These are phyloP conservation scores for Scaptomyza parva DNA, from an alignment of 2,888 invertebrate genomes.

Conservation along the genomic window DNA sequence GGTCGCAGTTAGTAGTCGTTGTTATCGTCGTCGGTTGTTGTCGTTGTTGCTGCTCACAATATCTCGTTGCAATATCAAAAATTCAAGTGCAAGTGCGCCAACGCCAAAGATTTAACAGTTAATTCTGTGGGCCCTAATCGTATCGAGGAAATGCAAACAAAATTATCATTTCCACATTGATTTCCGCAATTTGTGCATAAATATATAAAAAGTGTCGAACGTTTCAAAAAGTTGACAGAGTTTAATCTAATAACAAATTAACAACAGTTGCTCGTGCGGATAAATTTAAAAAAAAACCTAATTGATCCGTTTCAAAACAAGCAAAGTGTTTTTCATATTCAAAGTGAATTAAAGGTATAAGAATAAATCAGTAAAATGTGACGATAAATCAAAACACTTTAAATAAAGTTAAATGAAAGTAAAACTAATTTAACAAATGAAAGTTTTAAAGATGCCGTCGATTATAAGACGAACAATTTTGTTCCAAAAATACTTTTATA, in stretches of 20 bases:
- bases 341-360: conserved; percentile 27
- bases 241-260: conserved; percentile 21
- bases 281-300: conserved; percentile 47
- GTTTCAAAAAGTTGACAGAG: conserved; percentile 27
- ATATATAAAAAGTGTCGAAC: conserved; percentile 39
- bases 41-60: conserved; percentile 19
- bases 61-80: conserved; percentile 38
- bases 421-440: no score
- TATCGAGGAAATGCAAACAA: conserved; percentile 51
- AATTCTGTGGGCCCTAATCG: conserved; percentile 56
- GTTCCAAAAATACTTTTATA: background rate
- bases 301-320: conserved; percentile 45
- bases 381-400: no score
- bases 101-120: conserved; percentile 38
- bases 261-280: conserved; percentile 71
- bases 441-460: no score
- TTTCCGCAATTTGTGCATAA: conserved; percentile 50
- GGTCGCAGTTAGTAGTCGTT: conserved; percentile 60
- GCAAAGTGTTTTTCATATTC: conserved; percentile 36
- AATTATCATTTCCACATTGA: conserved; percentile 34
- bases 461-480: no score
- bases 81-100: conserved; percentile 64
- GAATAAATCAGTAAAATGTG: background rate
- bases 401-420: background rate
- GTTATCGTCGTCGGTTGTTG: conserved; percentile 8